Evolutionary conservation across 2,113 vertebrate species (phyloP).

Genomic region (Aegotheles bennettii): DNA sequence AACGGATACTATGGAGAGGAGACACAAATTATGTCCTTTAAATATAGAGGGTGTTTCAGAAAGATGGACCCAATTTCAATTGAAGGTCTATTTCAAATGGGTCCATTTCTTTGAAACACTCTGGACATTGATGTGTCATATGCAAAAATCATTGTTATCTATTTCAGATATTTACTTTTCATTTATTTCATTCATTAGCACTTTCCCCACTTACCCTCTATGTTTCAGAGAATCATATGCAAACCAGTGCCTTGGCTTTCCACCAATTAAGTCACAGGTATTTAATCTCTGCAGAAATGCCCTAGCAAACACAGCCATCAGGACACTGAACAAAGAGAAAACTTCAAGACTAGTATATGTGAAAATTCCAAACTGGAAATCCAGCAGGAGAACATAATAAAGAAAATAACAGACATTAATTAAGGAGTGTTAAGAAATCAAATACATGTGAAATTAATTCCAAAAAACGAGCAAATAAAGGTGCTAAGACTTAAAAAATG

Average conservation of each 20-base stretch:
- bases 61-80: too few relatives aligned
- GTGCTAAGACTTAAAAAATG: neutral
- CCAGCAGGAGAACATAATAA: neutral
- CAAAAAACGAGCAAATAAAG: neutral
- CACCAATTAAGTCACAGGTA: neutral
- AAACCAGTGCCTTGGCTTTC: neutral
- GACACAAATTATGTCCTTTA: neutral
- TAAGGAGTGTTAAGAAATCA: neutral
- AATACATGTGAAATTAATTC: neutral
- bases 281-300: neutral
- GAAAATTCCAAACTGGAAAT: neutral
- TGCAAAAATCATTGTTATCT: neutral
- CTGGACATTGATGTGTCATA: fast-evolving
- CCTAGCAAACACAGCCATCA: neutral
- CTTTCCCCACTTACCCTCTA: neutral
- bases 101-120: too few relatives aligned
- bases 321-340: neutral
- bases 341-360: neutral
- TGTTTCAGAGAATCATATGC: neutral
- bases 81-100: too few relatives aligned
- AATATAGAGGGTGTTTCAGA: too few relatives aligned
- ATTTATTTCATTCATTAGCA: neutral
- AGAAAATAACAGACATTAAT: neutral
- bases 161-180: neutral
- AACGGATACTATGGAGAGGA: neutral